A percentile compares a stretch with the other conserved stretches of the same genome.
phyloP scores from a whole-genome alignment of 1,140 invertebrate genomes.

The Drosophila subobscura region DNA sequence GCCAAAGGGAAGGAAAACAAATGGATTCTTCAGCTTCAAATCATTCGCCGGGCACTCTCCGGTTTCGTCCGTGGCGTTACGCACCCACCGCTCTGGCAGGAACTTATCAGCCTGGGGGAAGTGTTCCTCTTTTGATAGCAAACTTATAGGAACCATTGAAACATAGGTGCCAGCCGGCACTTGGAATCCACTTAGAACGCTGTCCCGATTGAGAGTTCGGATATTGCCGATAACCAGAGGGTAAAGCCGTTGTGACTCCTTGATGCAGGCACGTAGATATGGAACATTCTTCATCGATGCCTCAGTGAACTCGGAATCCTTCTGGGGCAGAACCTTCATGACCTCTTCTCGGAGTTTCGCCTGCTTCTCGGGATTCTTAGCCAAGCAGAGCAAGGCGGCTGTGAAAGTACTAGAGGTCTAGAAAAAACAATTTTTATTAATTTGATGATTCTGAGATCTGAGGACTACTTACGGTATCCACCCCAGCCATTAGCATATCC shows the following conservation, averaged over 20 bases:
- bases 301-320: constrained; percentile 84
- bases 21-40: constrained; percentile 85
- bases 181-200: constrained; percentile 85
- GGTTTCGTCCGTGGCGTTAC: constrained; percentile 16
- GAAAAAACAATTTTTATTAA: neutral
- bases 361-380: constrained; percentile 88
- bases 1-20: constrained; percentile 87
- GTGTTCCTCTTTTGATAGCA: constrained; percentile 83
- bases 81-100: constrained; percentile 86
- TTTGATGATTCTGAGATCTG: neutral
- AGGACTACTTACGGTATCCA: constrained; percentile 65
- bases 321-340: constrained; percentile 83
- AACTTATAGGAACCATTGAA: constrained; percentile 84
- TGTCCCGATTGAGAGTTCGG: constrained; percentile 84
- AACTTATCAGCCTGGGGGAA: constrained; percentile 85
- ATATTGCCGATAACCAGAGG: constrained; percentile 85
- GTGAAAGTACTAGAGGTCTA: constrained; percentile 59
- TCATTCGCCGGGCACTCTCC: constrained; percentile 53
- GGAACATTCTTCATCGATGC: constrained; percentile 85
- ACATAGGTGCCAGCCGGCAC: constrained; percentile 86
- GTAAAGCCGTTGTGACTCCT: constrained; percentile 86
- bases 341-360: constrained; percentile 88
- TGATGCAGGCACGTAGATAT: constrained; percentile 88
- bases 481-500: constrained; percentile 77
- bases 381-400: constrained; percentile 83